Evolutionary conservation across 2,888 invertebrate genomes (phyloP).

Genomic region (Ecliptopera silaceata): DNA sequence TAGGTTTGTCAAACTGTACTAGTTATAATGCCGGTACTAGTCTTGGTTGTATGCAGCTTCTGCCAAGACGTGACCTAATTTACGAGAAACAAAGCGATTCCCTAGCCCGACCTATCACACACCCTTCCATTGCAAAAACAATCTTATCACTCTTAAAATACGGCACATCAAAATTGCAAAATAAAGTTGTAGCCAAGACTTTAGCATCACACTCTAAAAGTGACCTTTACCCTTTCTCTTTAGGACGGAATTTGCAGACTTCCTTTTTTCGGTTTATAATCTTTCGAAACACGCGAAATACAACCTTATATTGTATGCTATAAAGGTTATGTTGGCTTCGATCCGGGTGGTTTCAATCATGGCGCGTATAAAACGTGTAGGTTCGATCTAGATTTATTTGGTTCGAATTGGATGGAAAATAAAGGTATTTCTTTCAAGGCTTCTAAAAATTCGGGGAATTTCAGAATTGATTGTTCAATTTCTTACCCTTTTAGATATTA

Average conservation of each 20-base stretch:
- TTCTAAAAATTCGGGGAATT: not conserved
- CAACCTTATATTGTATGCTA: constrained; percentile 18
- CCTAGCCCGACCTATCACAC: constrained; percentile 35
- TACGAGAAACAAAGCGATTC: constrained; percentile 69
- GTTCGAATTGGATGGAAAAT: constrained; percentile 24
- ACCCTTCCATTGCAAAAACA: constrained; percentile 12
- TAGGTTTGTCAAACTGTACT: constrained; percentile 1
- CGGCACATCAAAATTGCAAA: constrained; percentile 18
- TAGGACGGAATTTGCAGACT: constrained; percentile 25
- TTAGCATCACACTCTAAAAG: constrained; percentile 18
- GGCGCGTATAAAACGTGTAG: constrained; percentile 32
- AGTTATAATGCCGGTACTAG: not conserved
- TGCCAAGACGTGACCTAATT: constrained; percentile 69
- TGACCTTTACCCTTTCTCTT: constrained; percentile 28
- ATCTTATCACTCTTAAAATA: constrained; percentile 36
- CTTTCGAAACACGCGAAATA: constrained; percentile 20
- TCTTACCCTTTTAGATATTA: not conserved
- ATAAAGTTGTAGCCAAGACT: constrained; percentile 14
- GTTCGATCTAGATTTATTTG: constrained; percentile 35
- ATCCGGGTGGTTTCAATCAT: constrained; percentile 38
- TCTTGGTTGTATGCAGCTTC: constrained; percentile 51
- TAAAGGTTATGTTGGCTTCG: constrained; percentile 11
- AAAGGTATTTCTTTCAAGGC: constrained; percentile 8
- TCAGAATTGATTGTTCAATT: not conserved
- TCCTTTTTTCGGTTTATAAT: constrained; percentile 14